Base-by-base conservation (phyloP, 2,888 invertebrate genomes). In the Philereme transversata region DNA sequence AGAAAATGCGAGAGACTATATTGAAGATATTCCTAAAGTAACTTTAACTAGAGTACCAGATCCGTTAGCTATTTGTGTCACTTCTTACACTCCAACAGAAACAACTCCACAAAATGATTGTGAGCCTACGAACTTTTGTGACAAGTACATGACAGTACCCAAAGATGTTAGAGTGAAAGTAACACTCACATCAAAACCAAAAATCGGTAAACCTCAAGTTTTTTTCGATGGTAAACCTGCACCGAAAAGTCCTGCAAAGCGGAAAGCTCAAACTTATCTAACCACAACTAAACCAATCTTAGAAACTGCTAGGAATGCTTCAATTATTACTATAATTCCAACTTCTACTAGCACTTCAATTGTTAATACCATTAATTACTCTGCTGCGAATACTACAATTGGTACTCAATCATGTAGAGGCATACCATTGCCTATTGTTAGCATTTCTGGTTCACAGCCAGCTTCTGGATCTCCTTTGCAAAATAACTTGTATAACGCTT, bases 31-130 rank as follows among this genome's bases (percentile, higher is more conserved):
- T 51, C 22, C 40, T 35, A 35, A 40, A 4, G 36, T 33, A 44
- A 51, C 46, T 46, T 8, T 57, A 5, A 43, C 41, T 4, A 48
- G 48, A 36, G 36, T n/a, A 8, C 58, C 43, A n/a, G 48, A 52
- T 36, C 58, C 58, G 0, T 35, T 58, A 11, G 36, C 9, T 52
- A 33, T 58, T 36, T 58, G 58, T 52, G 48, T 43, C 9, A 52
- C 58, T 8, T 11, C 47, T 52, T 58, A 58, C 41, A n/a, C 33
- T 5, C 41, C 33, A 47, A 22, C 22, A 22, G 22, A 22, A 22
- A 22, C 22, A 22, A 47, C 33, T 47, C 8, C 47, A 47, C 47
- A 8, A 47, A 47, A 47, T 47, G 34, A 47, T 11, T 7, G 41
- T 44, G 5, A 5, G 11, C 7, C 44, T 9, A 7, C 5, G 11